Evolutionary conservation across 2,113 vertebrate species (phyloP).

Genomic region (Catharus bicknelli): DNA sequence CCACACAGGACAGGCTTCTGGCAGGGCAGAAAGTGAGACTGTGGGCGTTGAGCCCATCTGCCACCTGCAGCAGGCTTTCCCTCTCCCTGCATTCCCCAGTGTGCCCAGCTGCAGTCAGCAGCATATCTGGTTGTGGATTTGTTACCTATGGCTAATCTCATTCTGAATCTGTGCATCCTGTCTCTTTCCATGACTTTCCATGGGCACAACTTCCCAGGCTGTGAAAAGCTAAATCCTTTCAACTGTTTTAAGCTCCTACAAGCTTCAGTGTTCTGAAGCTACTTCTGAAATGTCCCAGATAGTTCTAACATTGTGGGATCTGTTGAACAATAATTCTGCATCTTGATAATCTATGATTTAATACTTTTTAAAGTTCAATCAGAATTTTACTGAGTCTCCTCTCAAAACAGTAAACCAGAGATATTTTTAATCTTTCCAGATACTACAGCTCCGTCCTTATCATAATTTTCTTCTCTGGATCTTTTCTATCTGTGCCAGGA

Average conservation of each 20-base stretch:
- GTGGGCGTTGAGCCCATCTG: fast-evolving
- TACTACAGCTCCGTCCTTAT: neutral
- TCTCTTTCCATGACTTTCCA: neutral
- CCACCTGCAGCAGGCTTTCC: neutral
- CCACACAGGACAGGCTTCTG: neutral
- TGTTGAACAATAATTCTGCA: neutral
- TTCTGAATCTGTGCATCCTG: neutral
- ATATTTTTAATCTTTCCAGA: neutral
- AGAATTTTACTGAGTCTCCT: neutral
- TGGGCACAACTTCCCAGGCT: neutral
- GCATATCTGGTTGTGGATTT: neutral
- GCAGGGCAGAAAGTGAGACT: neutral
- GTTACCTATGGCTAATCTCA: neutral
- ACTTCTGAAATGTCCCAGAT: neutral
- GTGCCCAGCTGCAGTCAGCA: neutral
- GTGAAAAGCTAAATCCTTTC: neutral
- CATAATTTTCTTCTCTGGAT: neutral
- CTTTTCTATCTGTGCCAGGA: neutral
- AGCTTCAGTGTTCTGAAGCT: neutral
- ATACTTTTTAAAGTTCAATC: neutral
- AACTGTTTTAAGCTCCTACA: fast-evolving
- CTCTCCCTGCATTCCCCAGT: neutral
- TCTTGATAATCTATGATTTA: neutral
- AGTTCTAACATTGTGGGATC: neutral
- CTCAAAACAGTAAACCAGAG: neutral